Conservation (phyloP, 23 tunicate species). For the Corella eumyota region DNA sequence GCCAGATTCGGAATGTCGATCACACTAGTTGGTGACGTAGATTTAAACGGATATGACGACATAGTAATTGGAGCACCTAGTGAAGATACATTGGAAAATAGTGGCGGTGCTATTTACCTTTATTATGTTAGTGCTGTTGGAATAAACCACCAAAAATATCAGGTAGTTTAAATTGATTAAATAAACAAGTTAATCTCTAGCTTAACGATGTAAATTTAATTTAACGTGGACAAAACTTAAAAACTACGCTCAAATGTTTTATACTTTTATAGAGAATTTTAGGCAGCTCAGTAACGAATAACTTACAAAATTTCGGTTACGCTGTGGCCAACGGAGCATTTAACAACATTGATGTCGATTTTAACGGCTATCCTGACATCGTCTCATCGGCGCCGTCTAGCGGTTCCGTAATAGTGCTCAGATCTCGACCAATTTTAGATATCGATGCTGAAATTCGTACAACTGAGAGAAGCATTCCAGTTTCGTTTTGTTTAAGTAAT, state of each 20-base stretch:
- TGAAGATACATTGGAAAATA: not conserved
- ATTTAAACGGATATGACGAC: conserved; percentile 23
- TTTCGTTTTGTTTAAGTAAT: no score
- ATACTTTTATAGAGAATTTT: not conserved
- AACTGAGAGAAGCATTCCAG: no score
- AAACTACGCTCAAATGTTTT: no score
- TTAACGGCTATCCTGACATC: conserved; percentile 2
- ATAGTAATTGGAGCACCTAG: conserved; percentile 17
- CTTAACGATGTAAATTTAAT: no score
- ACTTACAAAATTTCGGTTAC: not conserved
- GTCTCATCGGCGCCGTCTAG: conserved; percentile 4
- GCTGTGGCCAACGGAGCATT: conserved; percentile 1
- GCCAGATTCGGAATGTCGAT: conserved; percentile 26
- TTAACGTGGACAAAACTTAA: no score
- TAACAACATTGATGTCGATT: not conserved
- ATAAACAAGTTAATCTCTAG: no score
- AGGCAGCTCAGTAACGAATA: not conserved
- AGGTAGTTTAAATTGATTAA: no score
- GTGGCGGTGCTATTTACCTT: conserved; percentile 23
- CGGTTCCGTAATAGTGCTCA: not conserved
- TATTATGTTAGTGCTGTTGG: no score
- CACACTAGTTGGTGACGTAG: conserved; percentile 15
- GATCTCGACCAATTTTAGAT: conserved; percentile 3
- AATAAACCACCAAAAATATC: no score
- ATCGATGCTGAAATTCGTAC: no score